Conservation (phyloP, 2,888 invertebrate genomes). For the Linnaemya vulpina region DNA sequence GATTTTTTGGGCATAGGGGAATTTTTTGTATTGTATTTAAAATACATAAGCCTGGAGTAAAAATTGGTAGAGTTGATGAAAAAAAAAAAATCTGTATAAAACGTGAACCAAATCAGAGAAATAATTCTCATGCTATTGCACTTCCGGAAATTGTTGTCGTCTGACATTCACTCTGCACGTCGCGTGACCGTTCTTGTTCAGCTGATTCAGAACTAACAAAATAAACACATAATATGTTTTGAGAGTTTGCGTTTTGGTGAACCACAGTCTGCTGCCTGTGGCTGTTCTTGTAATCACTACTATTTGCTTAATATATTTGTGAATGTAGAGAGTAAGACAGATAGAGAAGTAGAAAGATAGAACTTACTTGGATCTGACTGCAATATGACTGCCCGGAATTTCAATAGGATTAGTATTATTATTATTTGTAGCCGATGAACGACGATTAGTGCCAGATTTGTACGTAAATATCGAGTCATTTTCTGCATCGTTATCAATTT, state of each 20-base stretch:
- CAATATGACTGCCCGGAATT: constrained; percentile 82
- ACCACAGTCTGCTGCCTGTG: constrained; percentile 40
- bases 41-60: constrained; percentile 53
- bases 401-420: constrained; percentile 82
- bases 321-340: constrained; percentile 19
- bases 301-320: constrained; percentile 46
- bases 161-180: constrained; percentile 82
- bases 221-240: constrained; percentile 67
- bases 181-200: constrained; percentile 82
- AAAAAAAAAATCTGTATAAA: constrained; percentile 73
- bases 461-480: constrained; percentile 82
- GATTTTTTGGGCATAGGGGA: constrained; percentile 13
- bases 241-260: constrained; percentile 34
- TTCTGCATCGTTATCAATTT: constrained; percentile 83
- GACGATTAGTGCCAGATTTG: constrained; percentile 82
- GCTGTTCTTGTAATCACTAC: constrained; percentile 59
- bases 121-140: constrained; percentile 84
- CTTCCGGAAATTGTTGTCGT: constrained; percentile 83
- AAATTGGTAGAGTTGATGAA: constrained; percentile 58
- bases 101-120: constrained; percentile 84
- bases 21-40: constrained; percentile 1
- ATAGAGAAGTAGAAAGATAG: constrained; percentile 15
- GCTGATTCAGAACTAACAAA: constrained; percentile 81
- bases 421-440: constrained; percentile 83
- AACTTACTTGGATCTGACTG: constrained; percentile 83